Evolutionary conservation across 2,113 vertebrate species (phyloP).

Genomic region (Paradisaea rubra): DNA sequence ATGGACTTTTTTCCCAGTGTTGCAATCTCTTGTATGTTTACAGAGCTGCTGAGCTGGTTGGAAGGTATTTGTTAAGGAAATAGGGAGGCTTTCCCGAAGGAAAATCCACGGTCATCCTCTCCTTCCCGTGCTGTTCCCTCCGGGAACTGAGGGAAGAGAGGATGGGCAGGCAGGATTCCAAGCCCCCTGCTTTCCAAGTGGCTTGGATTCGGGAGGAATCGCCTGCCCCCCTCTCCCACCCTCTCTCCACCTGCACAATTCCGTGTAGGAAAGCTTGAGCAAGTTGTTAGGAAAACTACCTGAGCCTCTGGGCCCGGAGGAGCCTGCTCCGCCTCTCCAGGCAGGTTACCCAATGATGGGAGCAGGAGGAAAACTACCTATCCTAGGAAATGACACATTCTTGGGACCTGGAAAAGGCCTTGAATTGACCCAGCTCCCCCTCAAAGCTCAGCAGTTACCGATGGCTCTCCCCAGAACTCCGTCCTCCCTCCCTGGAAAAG

Average conservation of each 20-base stretch:
- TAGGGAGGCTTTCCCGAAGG: not conserved
- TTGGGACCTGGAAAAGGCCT: not conserved
- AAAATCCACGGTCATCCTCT: not conserved
- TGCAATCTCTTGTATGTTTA: constrained; percentile 62
- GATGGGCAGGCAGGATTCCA: not conserved
- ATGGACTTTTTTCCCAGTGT: constrained; percentile 13
- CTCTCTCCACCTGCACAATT: not conserved
- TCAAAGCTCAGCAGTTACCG: not conserved
- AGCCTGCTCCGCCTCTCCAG: not conserved
- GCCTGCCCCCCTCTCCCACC: not conserved
- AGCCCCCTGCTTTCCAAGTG: not conserved
- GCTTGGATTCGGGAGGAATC: accelerated
- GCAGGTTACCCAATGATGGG: not conserved
- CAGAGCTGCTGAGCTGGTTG: constrained; percentile 52
- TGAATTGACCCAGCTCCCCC: not conserved
- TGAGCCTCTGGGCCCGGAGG: not conserved
- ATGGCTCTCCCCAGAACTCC: not conserved
- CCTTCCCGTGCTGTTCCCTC: not conserved
- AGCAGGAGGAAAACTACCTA: not conserved
- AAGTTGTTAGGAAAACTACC: not conserved
- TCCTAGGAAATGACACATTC: not conserved
- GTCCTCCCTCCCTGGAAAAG: not conserved
- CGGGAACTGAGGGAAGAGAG: not conserved
- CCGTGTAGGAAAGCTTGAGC: not conserved
- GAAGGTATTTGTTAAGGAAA: constrained; percentile 41